Base-by-base conservation (phyloP, 2,113 vertebrate genomes). In the Lichenostomus cassidix region DNA sequence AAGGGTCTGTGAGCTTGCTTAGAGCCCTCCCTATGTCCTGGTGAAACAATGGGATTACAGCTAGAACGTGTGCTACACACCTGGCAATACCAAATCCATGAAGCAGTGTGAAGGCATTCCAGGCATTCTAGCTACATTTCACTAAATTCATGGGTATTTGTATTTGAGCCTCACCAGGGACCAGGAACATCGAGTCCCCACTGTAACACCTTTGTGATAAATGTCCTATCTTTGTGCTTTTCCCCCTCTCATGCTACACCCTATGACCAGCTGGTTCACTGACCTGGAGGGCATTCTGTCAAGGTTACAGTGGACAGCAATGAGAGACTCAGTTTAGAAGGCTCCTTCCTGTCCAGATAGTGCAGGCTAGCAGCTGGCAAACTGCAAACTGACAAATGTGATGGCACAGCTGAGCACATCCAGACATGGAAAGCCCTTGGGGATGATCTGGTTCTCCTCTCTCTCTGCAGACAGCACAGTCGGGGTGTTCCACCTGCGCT, bases 401-500 rank as follows among this genome's bases (percentile, higher is more conserved):
- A 6, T 7, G 3, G 53, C 64, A 27, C 29, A 15, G 52, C 11
- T 68, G 71, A 5, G 28, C 56, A 37, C 58, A 16, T 16, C 8
- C 12, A 8, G 21, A 21, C 28, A 5, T 1, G 9, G 52, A 44
- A 56, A 39, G 5, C 5, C 22, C 29, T 49, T 50, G 16, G 33
- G 37, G 62, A 49, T 73, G 42, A 46, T 33, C 44, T 69, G 64
- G 37, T 75, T 35, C 55, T 80, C 65, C 31, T 89, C 70, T 79
- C 37, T 92, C 76, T 55, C 55, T 96, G 82, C 70, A 99, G 99
- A 99, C 83, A 90, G 96, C 11, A 99, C 95, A 0, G 79, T 98
- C 0, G 99, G 99, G 8, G 98, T 99, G 64, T 99, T 99, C 94
- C 99, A 99, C 65, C 78, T 98, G 23, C 98, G 98, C 4, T 99